Conservation (phyloP, 2,113 vertebrate genomes). For the Ranitomeya imitator region DNA sequence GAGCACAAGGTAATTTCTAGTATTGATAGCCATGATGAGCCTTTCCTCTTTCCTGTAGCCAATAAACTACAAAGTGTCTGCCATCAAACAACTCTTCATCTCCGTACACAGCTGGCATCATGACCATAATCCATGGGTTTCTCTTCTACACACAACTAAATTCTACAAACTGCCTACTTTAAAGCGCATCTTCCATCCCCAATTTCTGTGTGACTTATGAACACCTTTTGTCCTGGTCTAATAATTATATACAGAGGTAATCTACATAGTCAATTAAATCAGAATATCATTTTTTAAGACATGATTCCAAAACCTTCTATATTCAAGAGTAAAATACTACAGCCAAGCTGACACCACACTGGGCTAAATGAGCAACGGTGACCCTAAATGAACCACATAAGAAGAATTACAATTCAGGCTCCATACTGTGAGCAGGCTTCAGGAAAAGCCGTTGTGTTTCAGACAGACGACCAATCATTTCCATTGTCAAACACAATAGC, state of each 20-base stretch:
- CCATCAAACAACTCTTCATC: background rate
- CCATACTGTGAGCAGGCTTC: background rate
- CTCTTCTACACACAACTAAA: background rate
- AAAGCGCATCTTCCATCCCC: background rate
- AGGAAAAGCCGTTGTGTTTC: slow-evolving; percentile 6
- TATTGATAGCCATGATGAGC: background rate
- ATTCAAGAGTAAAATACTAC: background rate
- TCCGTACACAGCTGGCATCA: background rate
- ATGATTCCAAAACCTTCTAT: background rate
- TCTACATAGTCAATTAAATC: background rate
- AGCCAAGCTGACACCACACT: background rate
- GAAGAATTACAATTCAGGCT: background rate
- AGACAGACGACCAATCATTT: background rate
- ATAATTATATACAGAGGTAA: background rate
- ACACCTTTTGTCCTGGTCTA: background rate
- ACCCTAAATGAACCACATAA: background rate
- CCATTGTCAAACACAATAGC: background rate
- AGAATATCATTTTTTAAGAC: background rate
- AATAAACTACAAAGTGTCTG: background rate
- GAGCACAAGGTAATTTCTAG: background rate
- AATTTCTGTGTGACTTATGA: background rate
- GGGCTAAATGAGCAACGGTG: background rate
- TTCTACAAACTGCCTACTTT: background rate
- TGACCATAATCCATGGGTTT: background rate
- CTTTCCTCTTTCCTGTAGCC: background rate